Base-by-base conservation (phyloP, 2,797 vertebrate species). In the Lates japonicus region DNA sequence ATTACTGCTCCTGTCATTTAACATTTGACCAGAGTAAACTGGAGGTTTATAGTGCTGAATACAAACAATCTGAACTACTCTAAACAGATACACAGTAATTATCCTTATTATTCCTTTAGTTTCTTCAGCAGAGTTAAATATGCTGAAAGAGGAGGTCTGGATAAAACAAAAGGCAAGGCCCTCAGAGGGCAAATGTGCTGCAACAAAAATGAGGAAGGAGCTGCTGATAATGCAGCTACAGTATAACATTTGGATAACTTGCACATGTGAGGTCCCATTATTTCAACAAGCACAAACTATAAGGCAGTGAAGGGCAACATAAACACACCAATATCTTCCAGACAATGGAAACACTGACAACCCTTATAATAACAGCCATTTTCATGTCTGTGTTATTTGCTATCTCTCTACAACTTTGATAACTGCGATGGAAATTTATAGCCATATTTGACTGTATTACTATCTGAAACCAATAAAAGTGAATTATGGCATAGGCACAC, bases 381-480 rank as follows among this genome's bases (percentile, higher is more conserved):
- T 61, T 16, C 19, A 14, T 33, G 55, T 44, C 58, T 44, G 31
- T 65, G 75, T 82, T 71, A 65, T 71, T 55, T 81, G 48, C 12
- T 13, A 66, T 73, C 51, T 4, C 17, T 31, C 12, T n/a, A 35
- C 42, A 79, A 81, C 84, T 70, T 82, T 81, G 55, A 87, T 55
- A 22, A 22, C 64, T 31, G 51, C 42, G 48, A 57, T 41, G 33
- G 35, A 57, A 67, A 74, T 83, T 2, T 70, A 87, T 22, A 1
- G 59, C 58, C 74, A 9, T 74, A 70, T 80, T 81, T 66, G 66
- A 63, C 66, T 72, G 33, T 52, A 37, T 73, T 61, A 52, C 81
- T 84, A 85, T 83, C 39, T 55, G 37, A 64, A 71, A 72, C 51
- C 37, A 88, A 83, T 85, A 78, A 84, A 88, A 62, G 60, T 86